Evolutionary conservation across 2,797 vertebrate genomes (phyloP).

Genomic region (Pogoniulus pusillus): DNA sequence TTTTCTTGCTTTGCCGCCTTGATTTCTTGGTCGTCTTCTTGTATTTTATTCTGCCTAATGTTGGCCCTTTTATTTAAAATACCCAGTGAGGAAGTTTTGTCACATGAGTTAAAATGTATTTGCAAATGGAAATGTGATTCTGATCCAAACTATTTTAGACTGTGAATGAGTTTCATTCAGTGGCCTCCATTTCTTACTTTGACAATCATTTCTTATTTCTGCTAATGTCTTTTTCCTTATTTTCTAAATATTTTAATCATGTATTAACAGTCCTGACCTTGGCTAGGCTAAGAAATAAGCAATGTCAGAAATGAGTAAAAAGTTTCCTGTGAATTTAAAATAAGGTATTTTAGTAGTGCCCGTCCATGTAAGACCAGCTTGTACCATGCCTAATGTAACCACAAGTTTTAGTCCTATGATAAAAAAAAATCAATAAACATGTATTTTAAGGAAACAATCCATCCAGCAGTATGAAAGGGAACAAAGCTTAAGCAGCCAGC

Average conservation of each 20-base stretch:
- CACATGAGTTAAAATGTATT: slow-evolving; percentile 5
- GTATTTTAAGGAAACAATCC: background rate
- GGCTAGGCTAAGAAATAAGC: background rate
- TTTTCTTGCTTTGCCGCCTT: background rate
- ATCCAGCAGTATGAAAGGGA: background rate
- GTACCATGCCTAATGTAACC: background rate
- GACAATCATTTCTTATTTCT: background rate
- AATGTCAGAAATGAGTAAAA: background rate
- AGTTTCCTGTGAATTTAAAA: background rate
- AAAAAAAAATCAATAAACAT: background rate
- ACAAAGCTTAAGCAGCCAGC: background rate
- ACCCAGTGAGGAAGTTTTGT: background rate
- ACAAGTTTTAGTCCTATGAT: background rate
- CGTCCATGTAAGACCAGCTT: background rate
- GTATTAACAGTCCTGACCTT: background rate
- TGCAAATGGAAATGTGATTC: slow-evolving; percentile 9
- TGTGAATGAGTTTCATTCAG: background rate
- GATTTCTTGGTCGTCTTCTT: background rate
- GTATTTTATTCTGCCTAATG: background rate
- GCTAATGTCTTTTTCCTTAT: background rate
- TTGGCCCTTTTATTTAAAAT: slow-evolving; percentile 33
- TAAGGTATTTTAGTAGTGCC: background rate
- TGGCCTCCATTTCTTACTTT: slow-evolving; percentile 25
- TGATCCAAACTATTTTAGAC: background rate
- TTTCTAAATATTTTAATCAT: background rate